phyloP scores from a whole-genome alignment of 2,113 vertebrate genomes.

The Excalfactoria chinensis region DNA sequence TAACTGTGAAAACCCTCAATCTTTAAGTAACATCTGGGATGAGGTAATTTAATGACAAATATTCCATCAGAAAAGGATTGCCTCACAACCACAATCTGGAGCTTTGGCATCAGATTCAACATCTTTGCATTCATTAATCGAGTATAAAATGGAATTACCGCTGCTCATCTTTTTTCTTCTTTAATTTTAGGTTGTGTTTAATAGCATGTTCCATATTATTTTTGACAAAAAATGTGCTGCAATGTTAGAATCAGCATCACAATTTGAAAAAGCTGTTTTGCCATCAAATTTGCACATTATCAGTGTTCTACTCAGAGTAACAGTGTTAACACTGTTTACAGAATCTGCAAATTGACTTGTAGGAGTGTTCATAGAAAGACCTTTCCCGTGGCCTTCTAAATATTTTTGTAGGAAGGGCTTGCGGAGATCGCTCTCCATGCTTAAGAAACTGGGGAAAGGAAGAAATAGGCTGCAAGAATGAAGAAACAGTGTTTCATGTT shows the following conservation, averaged over 20 bases:
- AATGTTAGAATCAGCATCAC: neutral
- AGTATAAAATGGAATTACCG: neutral
- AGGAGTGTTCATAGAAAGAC: neutral
- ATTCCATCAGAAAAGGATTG: slow-evolving; percentile 3
- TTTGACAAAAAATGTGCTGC: neutral
- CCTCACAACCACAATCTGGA: neutral
- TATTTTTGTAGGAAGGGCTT: neutral
- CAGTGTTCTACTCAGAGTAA: neutral
- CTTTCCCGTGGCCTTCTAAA: neutral
- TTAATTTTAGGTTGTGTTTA: neutral
- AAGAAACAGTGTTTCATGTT: neutral
- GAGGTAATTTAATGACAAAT: slow-evolving; percentile 22
- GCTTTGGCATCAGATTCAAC: neutral
- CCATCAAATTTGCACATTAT: neutral
- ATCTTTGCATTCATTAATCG: neutral
- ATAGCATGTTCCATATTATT: neutral
- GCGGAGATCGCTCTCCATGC: neutral
- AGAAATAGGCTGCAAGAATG: neutral
- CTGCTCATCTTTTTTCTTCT: neutral
- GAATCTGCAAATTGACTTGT: neutral
- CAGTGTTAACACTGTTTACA: neutral
- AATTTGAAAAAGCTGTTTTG: neutral
- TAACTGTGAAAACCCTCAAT: neutral
- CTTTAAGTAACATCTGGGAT: slow-evolving; percentile 43
- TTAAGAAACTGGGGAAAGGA: neutral